Percentiles rank a stretch among this genome's conserved stretches.
Conservation (phyloP, 1,140 invertebrate genomes). For the Aphelinus certus region DNA sequence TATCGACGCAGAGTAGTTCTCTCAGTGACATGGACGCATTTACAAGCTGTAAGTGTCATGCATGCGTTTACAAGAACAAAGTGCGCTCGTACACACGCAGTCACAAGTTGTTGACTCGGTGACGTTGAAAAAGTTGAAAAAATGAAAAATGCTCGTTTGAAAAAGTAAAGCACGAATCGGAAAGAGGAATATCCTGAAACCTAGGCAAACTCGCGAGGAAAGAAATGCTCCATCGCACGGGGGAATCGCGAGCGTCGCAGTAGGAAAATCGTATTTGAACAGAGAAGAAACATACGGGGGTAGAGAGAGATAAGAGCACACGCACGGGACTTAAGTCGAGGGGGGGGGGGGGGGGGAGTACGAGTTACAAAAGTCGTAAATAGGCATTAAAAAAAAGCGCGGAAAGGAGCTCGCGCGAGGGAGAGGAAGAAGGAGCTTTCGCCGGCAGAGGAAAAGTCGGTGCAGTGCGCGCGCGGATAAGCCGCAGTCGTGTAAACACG, state of each 20-base stretch:
- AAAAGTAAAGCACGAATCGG: no score
- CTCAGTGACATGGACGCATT: no score
- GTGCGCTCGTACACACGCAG: no score
- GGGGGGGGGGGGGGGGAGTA: background rate
- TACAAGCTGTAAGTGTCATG: no score
- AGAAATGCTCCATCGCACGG: background rate
- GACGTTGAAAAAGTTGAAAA: no score
- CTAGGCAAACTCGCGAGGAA: no score
- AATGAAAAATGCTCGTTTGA: no score
- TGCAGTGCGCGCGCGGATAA: conserved; percentile 11
- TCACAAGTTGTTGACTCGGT: no score
- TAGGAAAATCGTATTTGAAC: conserved; percentile 7
- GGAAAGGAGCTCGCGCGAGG: background rate
- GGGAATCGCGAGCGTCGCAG: background rate
- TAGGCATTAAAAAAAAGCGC: conserved; percentile 35
- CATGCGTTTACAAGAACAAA: no score
- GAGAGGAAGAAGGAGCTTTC: background rate
- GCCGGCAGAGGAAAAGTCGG: background rate
- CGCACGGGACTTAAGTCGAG: background rate
- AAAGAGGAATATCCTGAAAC: no score
- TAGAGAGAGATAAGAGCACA: conserved; percentile 2
- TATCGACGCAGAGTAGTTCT: no score
- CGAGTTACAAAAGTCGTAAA: conserved; percentile 37
- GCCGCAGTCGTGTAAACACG: conserved; percentile 4
- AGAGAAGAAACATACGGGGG: background rate